Evolutionary conservation across 1,140 invertebrate species (phyloP).

Genomic region (Solen grandis): DNA sequence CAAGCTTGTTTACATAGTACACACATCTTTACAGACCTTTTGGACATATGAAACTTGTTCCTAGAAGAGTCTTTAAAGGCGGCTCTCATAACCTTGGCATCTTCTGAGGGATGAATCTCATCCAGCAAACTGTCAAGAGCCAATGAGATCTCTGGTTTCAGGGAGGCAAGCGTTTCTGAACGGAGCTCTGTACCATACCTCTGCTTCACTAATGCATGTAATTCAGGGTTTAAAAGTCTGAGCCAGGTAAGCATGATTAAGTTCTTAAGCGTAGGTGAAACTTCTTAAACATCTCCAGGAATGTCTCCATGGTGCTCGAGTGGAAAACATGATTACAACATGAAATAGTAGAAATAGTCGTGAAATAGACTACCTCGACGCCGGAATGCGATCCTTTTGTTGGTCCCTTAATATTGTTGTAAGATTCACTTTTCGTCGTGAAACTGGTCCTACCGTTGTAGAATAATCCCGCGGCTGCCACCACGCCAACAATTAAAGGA

Average conservation of each 20-base stretch:
- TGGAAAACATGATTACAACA: too few species aligned
- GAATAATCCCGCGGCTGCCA: too few species aligned
- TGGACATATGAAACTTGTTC: not conserved
- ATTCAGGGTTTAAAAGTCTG: slow-evolving; percentile 33
- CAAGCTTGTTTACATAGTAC: not conserved
- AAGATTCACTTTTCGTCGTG: too few species aligned
- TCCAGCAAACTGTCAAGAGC: slow-evolving; percentile 53
- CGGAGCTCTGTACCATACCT: slow-evolving; percentile 54
- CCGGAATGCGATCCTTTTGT: too few species aligned
- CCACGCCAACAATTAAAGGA: too few species aligned
- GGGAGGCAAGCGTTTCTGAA: slow-evolving; percentile 49
- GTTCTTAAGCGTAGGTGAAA: slow-evolving; percentile 51
- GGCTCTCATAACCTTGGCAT: not conserved
- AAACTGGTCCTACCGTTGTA: too few species aligned
- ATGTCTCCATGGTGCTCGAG: too few species aligned
- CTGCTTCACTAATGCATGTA: slow-evolving; percentile 57
- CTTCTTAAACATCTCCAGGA: slow-evolving; percentile 39
- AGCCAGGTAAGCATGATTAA: slow-evolving; percentile 58
- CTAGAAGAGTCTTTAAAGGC: not conserved
- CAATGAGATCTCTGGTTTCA: slow-evolving; percentile 59
- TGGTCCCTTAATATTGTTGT: too few species aligned
- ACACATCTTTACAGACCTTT: slow-evolving; percentile 2
- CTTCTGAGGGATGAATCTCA: slow-evolving; percentile 26
- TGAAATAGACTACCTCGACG: too few species aligned
- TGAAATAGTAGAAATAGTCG: slow-evolving; percentile 38